Percentiles rank a stretch among this genome's conserved stretches.
phyloP scores from a whole-genome alignment of 2,888 invertebrate species.

The Tenthredo livida region DNA sequence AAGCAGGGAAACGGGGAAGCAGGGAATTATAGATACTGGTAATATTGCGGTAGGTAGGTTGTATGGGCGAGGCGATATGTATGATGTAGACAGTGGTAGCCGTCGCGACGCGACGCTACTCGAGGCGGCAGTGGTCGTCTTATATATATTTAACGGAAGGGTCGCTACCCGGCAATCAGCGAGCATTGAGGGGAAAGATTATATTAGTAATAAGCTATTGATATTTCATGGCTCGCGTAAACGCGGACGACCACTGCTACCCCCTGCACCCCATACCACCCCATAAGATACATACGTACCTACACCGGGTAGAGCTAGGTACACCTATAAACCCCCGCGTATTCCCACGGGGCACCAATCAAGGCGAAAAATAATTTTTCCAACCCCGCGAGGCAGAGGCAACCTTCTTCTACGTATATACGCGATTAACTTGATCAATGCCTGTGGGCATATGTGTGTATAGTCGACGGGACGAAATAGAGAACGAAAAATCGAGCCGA shows the following conservation, averaged over 20 bases:
- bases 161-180: slow-evolving; percentile 69
- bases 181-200: slow-evolving; percentile 73
- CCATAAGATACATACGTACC: neutral
- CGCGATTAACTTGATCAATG: slow-evolving; percentile 36
- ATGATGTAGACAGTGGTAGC: neutral
- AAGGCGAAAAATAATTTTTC: slow-evolving; percentile 74
- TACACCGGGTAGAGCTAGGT: too few relatives aligned
- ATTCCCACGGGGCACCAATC: slow-evolving; percentile 75
- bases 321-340: slow-evolving; percentile 22
- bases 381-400: slow-evolving; percentile 44
- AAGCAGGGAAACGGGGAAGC: neutral
- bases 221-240: slow-evolving; percentile 69
- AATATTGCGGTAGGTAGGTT: neutral
- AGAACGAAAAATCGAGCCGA: neutral
- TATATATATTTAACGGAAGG: slow-evolving; percentile 54
- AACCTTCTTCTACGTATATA: slow-evolving; percentile 9
- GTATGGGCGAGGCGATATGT: neutral
- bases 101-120: slow-evolving; percentile 1
- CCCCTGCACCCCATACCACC: neutral
- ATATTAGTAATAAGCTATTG: slow-evolving; percentile 76
- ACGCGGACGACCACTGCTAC: slow-evolving; percentile 44
- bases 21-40: neutral
- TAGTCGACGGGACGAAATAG: neutral
- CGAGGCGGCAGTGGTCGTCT: neutral
- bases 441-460: neutral